Conservation (phyloP, 1,140 invertebrate genomes). For the Nephotettix cincticeps region DNA sequence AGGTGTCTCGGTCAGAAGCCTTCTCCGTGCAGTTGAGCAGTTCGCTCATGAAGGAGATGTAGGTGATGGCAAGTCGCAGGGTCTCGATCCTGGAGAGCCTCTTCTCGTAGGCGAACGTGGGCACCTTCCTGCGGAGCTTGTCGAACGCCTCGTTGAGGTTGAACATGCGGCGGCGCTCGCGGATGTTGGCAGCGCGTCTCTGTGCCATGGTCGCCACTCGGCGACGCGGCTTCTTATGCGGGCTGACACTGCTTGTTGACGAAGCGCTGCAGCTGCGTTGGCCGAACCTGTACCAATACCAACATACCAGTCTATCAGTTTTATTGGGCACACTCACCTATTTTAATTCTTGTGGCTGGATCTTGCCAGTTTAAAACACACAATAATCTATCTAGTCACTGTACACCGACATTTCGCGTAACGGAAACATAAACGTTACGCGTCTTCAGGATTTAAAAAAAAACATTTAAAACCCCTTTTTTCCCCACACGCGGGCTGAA, state of each 20-base stretch:
- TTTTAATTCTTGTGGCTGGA: too few species aligned
- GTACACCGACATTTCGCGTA: too few species aligned
- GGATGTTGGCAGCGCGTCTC: constrained; percentile 88
- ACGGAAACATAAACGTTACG: too few species aligned
- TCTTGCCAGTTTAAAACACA: too few species aligned
- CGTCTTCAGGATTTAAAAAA: too few species aligned
- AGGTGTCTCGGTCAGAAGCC: constrained; percentile 30
- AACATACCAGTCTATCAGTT: too few species aligned
- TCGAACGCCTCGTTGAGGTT: constrained; percentile 98
- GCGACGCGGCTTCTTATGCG: constrained; percentile 74
- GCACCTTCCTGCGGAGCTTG: constrained; percentile 88
- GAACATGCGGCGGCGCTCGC: constrained; percentile 93
- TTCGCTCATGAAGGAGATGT: constrained; percentile 97
- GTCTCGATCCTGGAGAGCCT: constrained; percentile 97
- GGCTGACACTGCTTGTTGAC: constrained; percentile 25
- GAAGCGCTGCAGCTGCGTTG: constrained; percentile 17
- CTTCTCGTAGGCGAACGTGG: constrained; percentile 99
- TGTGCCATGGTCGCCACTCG: constrained; percentile 89
- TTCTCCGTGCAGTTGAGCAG: constrained; percentile 58
- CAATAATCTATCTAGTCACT: too few species aligned
- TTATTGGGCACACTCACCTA: too few species aligned
- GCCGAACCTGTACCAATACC: constrained; percentile 13
- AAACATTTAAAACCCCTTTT: too few species aligned
- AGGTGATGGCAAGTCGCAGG: constrained; percentile 93
- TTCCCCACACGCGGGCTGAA: too few species aligned